Evolutionary conservation across 2,797 vertebrate genomes (phyloP).

Genomic region (Sciurus vulgaris): DNA sequence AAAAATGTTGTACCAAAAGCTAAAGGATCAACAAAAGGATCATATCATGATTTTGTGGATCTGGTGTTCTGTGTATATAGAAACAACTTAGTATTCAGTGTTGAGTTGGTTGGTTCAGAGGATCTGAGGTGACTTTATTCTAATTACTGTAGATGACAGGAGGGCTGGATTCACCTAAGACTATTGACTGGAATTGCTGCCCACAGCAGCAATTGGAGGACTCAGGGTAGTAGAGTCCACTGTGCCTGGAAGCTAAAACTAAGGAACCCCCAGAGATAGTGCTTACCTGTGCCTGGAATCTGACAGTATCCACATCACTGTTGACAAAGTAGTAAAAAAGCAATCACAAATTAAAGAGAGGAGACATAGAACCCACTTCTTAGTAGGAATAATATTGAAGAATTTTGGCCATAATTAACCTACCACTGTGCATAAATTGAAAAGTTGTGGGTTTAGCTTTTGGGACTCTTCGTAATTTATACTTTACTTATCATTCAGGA

Average conservation of each 20-base stretch:
- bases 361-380: too few relatives aligned
- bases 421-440: background rate
- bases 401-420: background rate
- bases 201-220: background rate
- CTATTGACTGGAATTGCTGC: background rate
- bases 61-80: background rate
- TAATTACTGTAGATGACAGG: background rate
- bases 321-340: background rate
- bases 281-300: background rate
- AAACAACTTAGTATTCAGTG: background rate
- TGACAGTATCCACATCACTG: background rate
- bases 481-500: background rate
- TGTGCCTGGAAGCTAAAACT: background rate
- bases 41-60: background rate
- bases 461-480: background rate
- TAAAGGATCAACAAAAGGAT: background rate
- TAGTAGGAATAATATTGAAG: background rate
- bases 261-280: background rate
- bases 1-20: background rate
- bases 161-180: background rate
- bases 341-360: background rate
- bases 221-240: background rate
- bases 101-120: too few relatives aligned
- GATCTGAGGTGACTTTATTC: background rate
- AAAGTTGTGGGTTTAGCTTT: background rate